A percentile compares a stretch with the other conserved stretches of the same genome.
Conservation (phyloP, 2,113 vertebrate genomes). For the human region GRCh38 chrX:153938001-153938500, state of each 20-base stretch:
- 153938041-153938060: background rate
- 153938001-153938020: too few relatives aligned
- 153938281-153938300: background rate
- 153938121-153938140: background rate
- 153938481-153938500: background rate
- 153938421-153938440: background rate
- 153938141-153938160: background rate
- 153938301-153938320: background rate
- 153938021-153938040: background rate
- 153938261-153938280: background rate
- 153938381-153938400: background rate
- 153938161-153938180: background rate
- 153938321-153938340: background rate
- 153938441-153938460: background rate
- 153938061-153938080: background rate
- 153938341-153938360: background rate
- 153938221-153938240: background rate
- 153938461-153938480: too few relatives aligned
- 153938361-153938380: background rate
- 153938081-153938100: background rate
- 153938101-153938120: background rate
- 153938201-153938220: background rate
- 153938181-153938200: background rate
- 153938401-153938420: background rate
- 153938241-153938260: background rate